phyloP scores from a whole-genome alignment of 2,113 vertebrate genomes.

The Origma solitaria region DNA sequence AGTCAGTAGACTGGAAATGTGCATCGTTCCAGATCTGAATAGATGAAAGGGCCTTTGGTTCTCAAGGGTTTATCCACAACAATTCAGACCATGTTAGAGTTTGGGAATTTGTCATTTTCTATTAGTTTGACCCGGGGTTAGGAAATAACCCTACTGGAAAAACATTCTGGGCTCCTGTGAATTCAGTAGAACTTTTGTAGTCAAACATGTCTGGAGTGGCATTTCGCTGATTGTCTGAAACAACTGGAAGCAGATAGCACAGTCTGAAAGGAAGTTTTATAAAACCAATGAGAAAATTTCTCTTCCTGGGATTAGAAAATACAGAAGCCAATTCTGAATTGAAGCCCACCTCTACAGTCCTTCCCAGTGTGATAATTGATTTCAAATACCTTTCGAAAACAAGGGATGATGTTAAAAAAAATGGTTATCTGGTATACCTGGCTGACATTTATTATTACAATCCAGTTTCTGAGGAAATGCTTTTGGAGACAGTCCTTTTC shows the following conservation, averaged over 20 bases:
- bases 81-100: neutral
- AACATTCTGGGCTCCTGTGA: neutral
- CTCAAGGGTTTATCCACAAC: neutral
- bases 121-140: neutral
- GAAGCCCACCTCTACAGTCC: neutral
- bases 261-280: neutral
- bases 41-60: neutral
- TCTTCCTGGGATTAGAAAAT: neutral
- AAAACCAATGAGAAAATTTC: neutral
- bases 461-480: neutral
- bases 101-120: neutral
- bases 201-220: neutral
- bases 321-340: neutral
- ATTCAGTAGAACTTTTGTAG: neutral
- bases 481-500: neutral
- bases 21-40: neutral
- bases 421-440: neutral
- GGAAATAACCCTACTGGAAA: neutral
- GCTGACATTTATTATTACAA: neutral
- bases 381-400: conserved; percentile 1
- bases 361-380: neutral
- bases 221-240: neutral
- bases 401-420: neutral
- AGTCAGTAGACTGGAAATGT: neutral
- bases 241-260: neutral